Base-by-base conservation (phyloP, 2,888 invertebrate species). In the Mimachlamys varia region DNA sequence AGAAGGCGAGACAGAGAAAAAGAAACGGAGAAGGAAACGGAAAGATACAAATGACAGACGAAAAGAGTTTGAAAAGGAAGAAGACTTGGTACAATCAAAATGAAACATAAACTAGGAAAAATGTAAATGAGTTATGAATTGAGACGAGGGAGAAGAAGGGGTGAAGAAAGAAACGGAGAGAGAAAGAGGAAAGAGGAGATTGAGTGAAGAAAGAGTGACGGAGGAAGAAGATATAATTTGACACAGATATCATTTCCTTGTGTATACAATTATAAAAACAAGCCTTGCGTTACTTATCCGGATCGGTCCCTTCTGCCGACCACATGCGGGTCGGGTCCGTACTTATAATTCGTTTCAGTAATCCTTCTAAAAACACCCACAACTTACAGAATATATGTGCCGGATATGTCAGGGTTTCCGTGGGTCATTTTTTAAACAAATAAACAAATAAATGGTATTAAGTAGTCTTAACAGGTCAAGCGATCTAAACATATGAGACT, bases 391-490 rank as follows among this genome's bases (percentile, higher is more conserved):
- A 27, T 76, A 76, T 27, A 76, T 76, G 62, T 76, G 62, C 62
- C 62, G 62, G 62, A 76, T 76, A 76, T 76, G 62, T 76, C 62
- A 76, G 62, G n/a, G 27, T 5, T 76, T 76, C 62, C 13, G 27
- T 76, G 62, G 62, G 27, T 76, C 62, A 76, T 76, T 76, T 76
- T 55, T 76, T 76, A 76, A 76, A 76, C 62, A 76, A 76, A 76
- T 76, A 76, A 76, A 76, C 62, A 76, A 76, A 76, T 27, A 76
- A 76, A 76, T 27, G 62, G 62, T 76, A 76, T 76, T 76, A 76
- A 76, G 13, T 76, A 17, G 62, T 76, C 62, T 76, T 76, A 76
- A 76, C 62, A 76, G 62, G n/a, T 76, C 27, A 76, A 17, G 62
- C 62, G 62, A 76, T 76, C 62, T 76, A 27, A 27, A 76, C 22